Evolutionary conservation across 2,797 vertebrate species (phyloP), one percentile per base, ranked within the genome.

Genomic region (Eulemur mongoz): DNA sequence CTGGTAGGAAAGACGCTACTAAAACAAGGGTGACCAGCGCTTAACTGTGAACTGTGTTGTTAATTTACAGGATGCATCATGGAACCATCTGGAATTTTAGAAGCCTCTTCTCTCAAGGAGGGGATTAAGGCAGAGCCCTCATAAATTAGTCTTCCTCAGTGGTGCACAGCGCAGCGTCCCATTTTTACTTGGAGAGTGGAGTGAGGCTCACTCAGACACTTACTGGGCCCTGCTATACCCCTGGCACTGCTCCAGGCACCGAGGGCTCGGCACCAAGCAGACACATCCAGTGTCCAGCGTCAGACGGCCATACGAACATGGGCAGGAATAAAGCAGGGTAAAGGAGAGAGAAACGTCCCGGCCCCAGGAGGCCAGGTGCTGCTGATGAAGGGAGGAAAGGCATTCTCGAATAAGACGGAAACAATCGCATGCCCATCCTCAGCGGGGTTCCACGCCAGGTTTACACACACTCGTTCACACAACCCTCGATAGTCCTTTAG

Each of bases 21-120:
- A 18, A 2, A 78, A 38, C 0, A 27, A 14, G n/a, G 0, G 23
- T 1, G 20, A 54, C 54, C 32, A 2, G 13, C 0, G 0, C 27
- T 18, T 79, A 18, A 15, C 10, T 27, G 7, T 4, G 70, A 22
- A 40, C 40, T 30, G 7, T 73, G n/a, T 1, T 17, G n/a, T 22
- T 23, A 9, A 22, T 17, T 38, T 57, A 11, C 25, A 43, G 38
- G 13, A 38, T 0, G 23, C 0, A 0, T 7, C 4, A 0, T 1
- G 4, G 73, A 84, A 40, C 40, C n/a, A 5, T 27, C 50, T 32
- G 70, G 52, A 70, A 54, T 9, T 35, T 38, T 54, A 72, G 81
- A 78, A 79, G 72, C 38, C 23, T n/a, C 15, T 38, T 38, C 9
- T 18, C 30, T 61, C 1, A 0, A 8, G 57, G 8, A 22, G 27